Evolutionary conservation across 2,797 vertebrate genomes (phyloP), one percentile per base, ranked within the genome.

Genomic region (Eurystomus glaucurus): DNA sequence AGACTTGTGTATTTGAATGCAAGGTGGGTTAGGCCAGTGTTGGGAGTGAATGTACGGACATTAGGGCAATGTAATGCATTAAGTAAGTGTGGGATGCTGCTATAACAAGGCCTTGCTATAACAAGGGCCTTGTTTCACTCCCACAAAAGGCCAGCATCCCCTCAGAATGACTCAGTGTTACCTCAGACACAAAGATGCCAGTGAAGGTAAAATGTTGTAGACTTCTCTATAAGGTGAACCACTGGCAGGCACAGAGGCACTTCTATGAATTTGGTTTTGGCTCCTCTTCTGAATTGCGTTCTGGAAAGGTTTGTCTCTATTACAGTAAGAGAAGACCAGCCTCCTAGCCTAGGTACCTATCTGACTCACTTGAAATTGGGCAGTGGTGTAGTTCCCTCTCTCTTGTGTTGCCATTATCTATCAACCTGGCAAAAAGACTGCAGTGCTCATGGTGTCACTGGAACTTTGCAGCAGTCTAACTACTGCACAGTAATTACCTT

Each of bases 71-170:
- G n/a, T 35, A 50, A 39, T 29, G 10, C 23, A 54, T 14, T 6
- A 14, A 58, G 33, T 37, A 78, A 82, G n/a, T 21, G 28, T 4
- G 11, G 0, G 0, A 54, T 79, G 70, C 46, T 62, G 6, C n/a
- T 72, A 19, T n/a, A 74, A 51, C 4, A 70, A 88, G 23, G 62
- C 9, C 29, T 77, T 93, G 28, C 39, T 85, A 5, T 41, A 70
- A 29, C 11, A 68, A 61, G 33, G 11, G 10, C 33, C 12, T 82
- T 0, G 0, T 78, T 92, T 85, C 33, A 8, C 76, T 76, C 50
- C 54, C 46, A 5, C 8, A 31, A 71, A 69, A 82, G 37, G 26
- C 37, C 52, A 61, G 3, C 0, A 0, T 65, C 58, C 46, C n/a
- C 58, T 66, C 78, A 82, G 62, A 86, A 85, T 43, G 43, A 69